These are phyloP conservation scores for Psilopsiagon aymara DNA, from an alignment of 2,113 vertebrate genomes.

Conservation along the genomic window DNA sequence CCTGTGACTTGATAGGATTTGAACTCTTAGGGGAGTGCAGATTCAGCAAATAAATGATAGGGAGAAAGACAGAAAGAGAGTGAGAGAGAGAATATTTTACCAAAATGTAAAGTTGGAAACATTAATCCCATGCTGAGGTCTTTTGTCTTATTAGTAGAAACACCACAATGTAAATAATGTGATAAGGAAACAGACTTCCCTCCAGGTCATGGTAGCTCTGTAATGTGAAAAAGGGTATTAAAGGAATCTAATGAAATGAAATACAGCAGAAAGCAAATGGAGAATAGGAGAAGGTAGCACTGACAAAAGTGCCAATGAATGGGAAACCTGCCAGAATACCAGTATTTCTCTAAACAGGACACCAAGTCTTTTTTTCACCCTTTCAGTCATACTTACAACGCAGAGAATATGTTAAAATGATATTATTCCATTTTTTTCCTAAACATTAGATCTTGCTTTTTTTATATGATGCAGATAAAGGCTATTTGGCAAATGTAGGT, in stretches of 20 bases:
- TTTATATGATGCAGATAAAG: slow-evolving; percentile 47
- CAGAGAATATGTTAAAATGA: background rate
- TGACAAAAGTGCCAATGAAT: background rate
- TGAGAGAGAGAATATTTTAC: background rate
- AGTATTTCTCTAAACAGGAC: background rate
- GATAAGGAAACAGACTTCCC: background rate
- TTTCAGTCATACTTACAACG: background rate
- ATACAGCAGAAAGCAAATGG: background rate
- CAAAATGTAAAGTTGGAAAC: background rate
- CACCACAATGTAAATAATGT: background rate
- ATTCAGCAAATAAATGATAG: accelerated
- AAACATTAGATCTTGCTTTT: slow-evolving; percentile 37
- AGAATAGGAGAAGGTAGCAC: background rate
- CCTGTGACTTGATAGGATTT: background rate
- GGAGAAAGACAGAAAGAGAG: background rate
- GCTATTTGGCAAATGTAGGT: slow-evolving; percentile 57
- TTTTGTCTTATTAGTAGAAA: background rate
- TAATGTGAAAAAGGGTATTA: background rate
- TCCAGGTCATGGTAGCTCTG: background rate
- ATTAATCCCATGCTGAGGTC: background rate
- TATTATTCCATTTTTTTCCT: slow-evolving; percentile 7
- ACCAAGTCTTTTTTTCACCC: background rate
- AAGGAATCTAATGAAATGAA: background rate
- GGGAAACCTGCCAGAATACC: background rate
- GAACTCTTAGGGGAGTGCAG: background rate